Evolutionary conservation across 2,888 invertebrate genomes (phyloP), one percentile per base, ranked within the genome.

Genomic region (Lithodes maja): DNA sequence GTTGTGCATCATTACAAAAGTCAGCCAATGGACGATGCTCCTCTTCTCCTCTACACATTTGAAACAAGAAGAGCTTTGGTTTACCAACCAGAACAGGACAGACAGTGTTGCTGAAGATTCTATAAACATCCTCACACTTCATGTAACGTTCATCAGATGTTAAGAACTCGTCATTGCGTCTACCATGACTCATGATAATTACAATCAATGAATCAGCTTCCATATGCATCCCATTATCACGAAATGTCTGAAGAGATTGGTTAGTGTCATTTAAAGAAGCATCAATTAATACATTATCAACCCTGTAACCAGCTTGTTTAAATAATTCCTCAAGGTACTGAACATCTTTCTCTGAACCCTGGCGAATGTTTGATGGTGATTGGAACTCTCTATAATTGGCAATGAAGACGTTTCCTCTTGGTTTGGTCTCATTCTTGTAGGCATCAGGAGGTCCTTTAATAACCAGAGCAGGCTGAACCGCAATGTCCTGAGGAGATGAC

Each of bases 131-230:
- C 17, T 75, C 17, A 33, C 71, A 54, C 3, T 53, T 15, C 17
- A 84, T 55, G 2, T 7, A 1, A 74, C 54, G 7, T 33, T 55
- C 84, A 53, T 84, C 84, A 5, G 84, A n/a, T 3, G 84, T 84
- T n/a, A n/a, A 84, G 0, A 84, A 75, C 0, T 17, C 12, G 7
- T 75, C 84, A 7, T 17, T 55, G n/a, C 54, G 33, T 9, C 33
- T 3, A 2, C 84, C 84, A 52, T 84, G 84, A 33, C 84, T 84
- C 74, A 74, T 84, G 55, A 84, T 75, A 12, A 84, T 53, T 3
- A 84, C 77, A 17, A 85, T 55, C 5, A 85, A 49, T 5, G 77
- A 85, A n/a, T 85, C 85, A 1, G 61, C 85, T 50, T 49, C 61
- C 55, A 49, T 52, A 49, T 77, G 85, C 2, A 85, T 78, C 49